Evolutionary conservation across 2,888 invertebrate species (phyloP).

Genomic region (Heliconius hortense): DNA sequence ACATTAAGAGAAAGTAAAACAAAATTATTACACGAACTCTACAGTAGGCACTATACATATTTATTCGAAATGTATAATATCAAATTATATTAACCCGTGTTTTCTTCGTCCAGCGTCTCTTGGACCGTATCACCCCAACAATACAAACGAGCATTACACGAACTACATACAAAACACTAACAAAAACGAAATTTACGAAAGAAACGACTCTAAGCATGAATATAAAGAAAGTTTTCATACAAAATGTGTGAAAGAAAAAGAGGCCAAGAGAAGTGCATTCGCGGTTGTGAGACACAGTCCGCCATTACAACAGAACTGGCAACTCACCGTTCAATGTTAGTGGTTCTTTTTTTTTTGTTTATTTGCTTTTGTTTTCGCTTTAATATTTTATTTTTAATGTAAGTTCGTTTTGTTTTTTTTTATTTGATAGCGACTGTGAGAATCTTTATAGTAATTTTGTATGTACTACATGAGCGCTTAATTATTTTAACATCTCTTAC

Average conservation of each 20-base stretch:
- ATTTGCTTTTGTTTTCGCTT: conserved; percentile 32
- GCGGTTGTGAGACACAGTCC: conserved; percentile 84
- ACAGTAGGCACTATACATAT: no score
- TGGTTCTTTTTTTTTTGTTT: conserved; percentile 61
- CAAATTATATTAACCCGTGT: conserved; percentile 72
- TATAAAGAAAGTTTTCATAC: conserved; percentile 78
- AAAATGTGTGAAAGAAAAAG: conserved; percentile 78
- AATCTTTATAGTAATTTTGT: neutral
- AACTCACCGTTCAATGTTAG: conserved; percentile 86
- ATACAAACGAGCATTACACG: conserved; percentile 74
- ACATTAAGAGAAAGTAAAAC: conserved; percentile 47
- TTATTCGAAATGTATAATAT: conserved; percentile 60
- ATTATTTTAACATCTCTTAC: no score
- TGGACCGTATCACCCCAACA: conserved; percentile 77
- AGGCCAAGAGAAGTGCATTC: conserved; percentile 83
- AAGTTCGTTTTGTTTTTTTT: conserved; percentile 13
- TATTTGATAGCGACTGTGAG: neutral
- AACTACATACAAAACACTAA: conserved; percentile 78
- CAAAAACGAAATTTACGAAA: conserved; percentile 74
- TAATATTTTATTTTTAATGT: conserved; percentile 18
- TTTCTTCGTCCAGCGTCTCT: conserved; percentile 76
- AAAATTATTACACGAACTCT: conserved; percentile 58
- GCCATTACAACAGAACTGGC: conserved; percentile 81
- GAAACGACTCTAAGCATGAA: conserved; percentile 73
- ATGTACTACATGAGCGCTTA: neutral